A percentile compares a stretch with the other conserved stretches of the same genome.
These are phyloP conservation scores for Eupeodes latifasciatus DNA, from an alignment of 2,888 invertebrate genomes.

Conservation along the genomic window DNA sequence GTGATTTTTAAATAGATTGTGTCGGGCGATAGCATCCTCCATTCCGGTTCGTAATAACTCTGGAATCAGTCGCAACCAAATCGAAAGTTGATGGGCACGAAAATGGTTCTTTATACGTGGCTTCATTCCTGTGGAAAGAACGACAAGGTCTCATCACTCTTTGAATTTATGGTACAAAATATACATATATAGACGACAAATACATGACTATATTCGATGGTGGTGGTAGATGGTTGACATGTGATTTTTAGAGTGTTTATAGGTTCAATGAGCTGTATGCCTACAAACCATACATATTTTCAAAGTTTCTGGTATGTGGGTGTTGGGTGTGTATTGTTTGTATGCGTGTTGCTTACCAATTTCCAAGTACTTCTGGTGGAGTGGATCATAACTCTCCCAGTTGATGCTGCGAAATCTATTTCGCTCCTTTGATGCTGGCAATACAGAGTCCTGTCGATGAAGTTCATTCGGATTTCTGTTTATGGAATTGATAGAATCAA, in stretches of 20 bases:
- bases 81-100: constrained; percentile 96
- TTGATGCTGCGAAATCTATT: constrained; percentile 92
- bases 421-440: constrained; percentile 92
- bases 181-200: background rate
- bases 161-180: background rate
- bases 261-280: constrained; percentile 56
- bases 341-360: constrained; percentile 87
- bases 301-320: background rate
- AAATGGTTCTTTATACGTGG: constrained; percentile 96
- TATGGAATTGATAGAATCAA: constrained; percentile 39
- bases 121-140: constrained; percentile 90
- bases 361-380: constrained; percentile 96
- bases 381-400: constrained; percentile 97
- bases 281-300: background rate
- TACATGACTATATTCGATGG: constrained; percentile 1
- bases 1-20: constrained; percentile 95
- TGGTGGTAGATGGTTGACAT: constrained; percentile 40
- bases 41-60: constrained; percentile 94
- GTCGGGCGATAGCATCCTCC: constrained; percentile 94
- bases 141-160: constrained; percentile 5
- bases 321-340: background rate
- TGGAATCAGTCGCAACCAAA: constrained; percentile 97
- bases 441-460: constrained; percentile 90
- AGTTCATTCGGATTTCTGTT: constrained; percentile 94
- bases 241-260: constrained; percentile 49